A percentile compares a stretch with the other conserved stretches of the same genome.
Conservation (phyloP, 2,888 invertebrate species). For the Tolmerus cingulatus region DNA sequence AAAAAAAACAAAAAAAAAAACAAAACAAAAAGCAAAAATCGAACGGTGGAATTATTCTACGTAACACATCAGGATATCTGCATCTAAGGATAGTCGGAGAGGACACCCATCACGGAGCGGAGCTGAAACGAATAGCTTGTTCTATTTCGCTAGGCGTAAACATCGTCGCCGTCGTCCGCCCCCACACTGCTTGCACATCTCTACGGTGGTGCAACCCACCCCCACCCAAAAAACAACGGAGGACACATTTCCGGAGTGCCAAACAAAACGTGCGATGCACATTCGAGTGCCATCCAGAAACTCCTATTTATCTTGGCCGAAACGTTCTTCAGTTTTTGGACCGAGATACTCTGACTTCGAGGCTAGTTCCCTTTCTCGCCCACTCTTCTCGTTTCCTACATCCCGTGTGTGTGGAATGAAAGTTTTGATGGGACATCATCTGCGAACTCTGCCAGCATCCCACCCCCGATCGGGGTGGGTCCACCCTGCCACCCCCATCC, state of each 20-base stretch:
- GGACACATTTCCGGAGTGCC: slow-evolving; percentile 12
- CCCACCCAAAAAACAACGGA: not conserved
- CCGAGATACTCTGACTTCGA: slow-evolving; percentile 12
- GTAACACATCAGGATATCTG: slow-evolving; percentile 34
- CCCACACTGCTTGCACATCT: not conserved
- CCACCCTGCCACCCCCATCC: not conserved
- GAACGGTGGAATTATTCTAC: slow-evolving; percentile 21
- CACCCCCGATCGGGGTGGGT: not conserved
- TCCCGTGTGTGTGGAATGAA: not conserved
- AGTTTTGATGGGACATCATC: slow-evolving; percentile 35
- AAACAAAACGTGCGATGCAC: slow-evolving; percentile 35
- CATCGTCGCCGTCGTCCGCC: not conserved
- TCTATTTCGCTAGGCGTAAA: slow-evolving; percentile 1
- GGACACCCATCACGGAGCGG: slow-evolving; percentile 6
- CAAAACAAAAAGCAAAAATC: not conserved
- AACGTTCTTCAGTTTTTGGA: slow-evolving; percentile 24
- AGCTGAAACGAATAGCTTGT: slow-evolving; percentile 16
- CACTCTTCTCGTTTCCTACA: not conserved
- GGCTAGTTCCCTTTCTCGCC: slow-evolving; percentile 23
- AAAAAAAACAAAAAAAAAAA: not conserved
- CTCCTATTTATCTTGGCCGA: slow-evolving; percentile 40
- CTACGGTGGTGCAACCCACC: not conserved
- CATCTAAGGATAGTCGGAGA: slow-evolving; percentile 9
- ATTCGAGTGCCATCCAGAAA: slow-evolving; percentile 21
- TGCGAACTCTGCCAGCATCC: not conserved